These are phyloP conservation scores for Andinoacara biseriatus DNA, from an alignment of 2,113 vertebrate genomes.

Conservation along the genomic window DNA sequence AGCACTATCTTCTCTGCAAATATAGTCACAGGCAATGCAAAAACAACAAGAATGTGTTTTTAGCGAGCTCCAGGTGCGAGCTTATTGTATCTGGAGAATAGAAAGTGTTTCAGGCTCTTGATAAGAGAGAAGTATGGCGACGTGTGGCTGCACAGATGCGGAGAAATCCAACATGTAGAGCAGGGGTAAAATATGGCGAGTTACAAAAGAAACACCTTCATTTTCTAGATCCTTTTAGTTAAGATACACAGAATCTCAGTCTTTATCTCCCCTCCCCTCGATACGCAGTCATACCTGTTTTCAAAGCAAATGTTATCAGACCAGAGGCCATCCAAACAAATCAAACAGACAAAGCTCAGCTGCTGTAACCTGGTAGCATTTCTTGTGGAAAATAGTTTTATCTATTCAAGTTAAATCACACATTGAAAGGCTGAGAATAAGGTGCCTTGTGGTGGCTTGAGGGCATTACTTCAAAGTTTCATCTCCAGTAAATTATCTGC, in stretches of 20 bases:
- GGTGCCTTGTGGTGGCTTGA: constrained; percentile 16
- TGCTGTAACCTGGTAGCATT: constrained; percentile 41
- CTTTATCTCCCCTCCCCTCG: constrained; percentile 22
- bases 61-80: constrained; percentile 18
- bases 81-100: constrained; percentile 8
- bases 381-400: constrained; percentile 32
- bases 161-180: constrained; percentile 11
- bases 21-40: constrained; percentile 9
- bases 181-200: constrained; percentile 9
- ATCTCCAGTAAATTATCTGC: constrained; percentile 7
- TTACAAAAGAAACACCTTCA: constrained; percentile 15
- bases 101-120: constrained; percentile 28
- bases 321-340: constrained; percentile 47
- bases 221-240: constrained; percentile 14
- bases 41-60: constrained; percentile 35
- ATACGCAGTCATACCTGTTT: constrained; percentile 51
- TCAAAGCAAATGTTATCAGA: constrained; percentile 57
- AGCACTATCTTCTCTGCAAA: neutral
- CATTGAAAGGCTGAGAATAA: constrained; percentile 26
- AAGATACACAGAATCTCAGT: constrained; percentile 2
- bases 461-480: constrained; percentile 30
- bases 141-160: neutral
- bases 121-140: constrained; percentile 25
- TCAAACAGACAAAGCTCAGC: constrained; percentile 46
- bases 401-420: constrained; percentile 35